Evolutionary conservation across 2,797 vertebrate genomes (phyloP).

Genomic region (Thalassophryne amazonica): DNA sequence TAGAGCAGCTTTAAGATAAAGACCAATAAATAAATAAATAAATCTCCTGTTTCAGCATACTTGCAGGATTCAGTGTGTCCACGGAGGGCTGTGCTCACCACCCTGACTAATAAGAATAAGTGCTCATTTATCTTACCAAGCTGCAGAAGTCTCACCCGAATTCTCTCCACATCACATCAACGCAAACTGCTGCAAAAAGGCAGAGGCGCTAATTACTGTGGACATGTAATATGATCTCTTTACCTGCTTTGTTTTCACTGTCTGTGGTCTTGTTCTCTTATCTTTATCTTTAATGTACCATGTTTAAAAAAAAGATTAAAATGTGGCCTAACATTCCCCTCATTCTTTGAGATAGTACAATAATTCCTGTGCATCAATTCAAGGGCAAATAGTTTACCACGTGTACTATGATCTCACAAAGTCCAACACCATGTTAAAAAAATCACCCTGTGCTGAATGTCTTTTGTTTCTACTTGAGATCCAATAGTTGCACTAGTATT

Average conservation of each 20-base stretch:
- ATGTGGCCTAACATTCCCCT: too few species aligned
- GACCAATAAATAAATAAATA: background rate
- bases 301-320: too few species aligned
- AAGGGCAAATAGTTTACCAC: too few species aligned
- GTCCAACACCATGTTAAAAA: too few species aligned
- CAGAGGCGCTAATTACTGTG: conserved; percentile 8
- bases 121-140: conserved; percentile 5
- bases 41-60: background rate
- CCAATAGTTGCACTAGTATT: too few species aligned
- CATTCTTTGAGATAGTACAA: too few species aligned
- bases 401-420: too few species aligned
- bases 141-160: background rate
- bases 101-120: background rate
- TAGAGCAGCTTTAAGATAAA: background rate
- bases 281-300: background rate
- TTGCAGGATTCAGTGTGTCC: background rate
- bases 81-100: background rate
- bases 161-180: background rate
- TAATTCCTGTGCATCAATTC: too few species aligned
- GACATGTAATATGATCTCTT: conserved; percentile 9
- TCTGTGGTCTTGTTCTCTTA: background rate
- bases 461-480: too few species aligned
- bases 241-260: background rate
- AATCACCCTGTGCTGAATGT: too few species aligned
- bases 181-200: background rate